These are phyloP conservation scores for Helostoma temminkii DNA, from an alignment of 2,797 vertebrate species.

Conservation along the genomic window DNA sequence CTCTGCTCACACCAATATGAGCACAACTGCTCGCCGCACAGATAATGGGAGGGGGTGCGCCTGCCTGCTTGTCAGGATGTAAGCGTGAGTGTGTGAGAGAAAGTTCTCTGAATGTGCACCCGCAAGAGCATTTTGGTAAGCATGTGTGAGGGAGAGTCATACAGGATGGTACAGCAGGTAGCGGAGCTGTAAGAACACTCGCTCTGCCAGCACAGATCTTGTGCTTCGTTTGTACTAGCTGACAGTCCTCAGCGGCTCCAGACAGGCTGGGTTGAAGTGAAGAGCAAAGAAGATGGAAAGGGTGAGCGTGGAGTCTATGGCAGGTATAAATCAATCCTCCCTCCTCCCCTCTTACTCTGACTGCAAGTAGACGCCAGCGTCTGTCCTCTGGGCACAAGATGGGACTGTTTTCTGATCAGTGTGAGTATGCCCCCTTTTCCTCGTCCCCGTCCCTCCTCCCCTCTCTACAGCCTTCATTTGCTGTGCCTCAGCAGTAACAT, in stretches of 20 bases:
- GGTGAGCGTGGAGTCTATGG: conserved; percentile 15
- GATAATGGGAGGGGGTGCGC: conserved; percentile 69
- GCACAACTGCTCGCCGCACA: conserved; percentile 65
- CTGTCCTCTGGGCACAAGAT: conserved; percentile 60
- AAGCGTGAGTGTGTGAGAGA: conserved; percentile 44
- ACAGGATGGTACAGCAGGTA: conserved; percentile 48
- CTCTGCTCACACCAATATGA: conserved; percentile 62
- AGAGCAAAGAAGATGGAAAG: conserved; percentile 21
- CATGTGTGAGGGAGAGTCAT: conserved; percentile 31
- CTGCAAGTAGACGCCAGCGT: conserved; percentile 30
- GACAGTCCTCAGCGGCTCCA: conserved; percentile 59
- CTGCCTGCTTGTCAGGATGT: conserved; percentile 59
- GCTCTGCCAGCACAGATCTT: conserved; percentile 57
- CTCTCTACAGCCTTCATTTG: conserved; percentile 67
- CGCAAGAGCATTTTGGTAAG: conserved; percentile 44
- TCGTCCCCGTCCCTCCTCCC: conserved; percentile 44
- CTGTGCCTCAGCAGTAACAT: conserved; percentile 71
- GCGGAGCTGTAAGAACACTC: conserved; percentile 61
- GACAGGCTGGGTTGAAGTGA: conserved; percentile 44
- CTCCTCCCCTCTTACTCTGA: conserved; percentile 19
- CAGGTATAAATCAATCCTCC: conserved; percentile 68
- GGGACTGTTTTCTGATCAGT: conserved; percentile 71
- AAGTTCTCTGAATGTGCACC: conserved; percentile 69
- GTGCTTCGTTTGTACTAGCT: conserved; percentile 54
- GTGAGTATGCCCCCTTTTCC: conserved; percentile 58